Percentiles rank a stretch among this genome's conserved stretches.
phyloP scores from a whole-genome alignment of 2,888 invertebrate species.

The Lacanobia oleracea region DNA sequence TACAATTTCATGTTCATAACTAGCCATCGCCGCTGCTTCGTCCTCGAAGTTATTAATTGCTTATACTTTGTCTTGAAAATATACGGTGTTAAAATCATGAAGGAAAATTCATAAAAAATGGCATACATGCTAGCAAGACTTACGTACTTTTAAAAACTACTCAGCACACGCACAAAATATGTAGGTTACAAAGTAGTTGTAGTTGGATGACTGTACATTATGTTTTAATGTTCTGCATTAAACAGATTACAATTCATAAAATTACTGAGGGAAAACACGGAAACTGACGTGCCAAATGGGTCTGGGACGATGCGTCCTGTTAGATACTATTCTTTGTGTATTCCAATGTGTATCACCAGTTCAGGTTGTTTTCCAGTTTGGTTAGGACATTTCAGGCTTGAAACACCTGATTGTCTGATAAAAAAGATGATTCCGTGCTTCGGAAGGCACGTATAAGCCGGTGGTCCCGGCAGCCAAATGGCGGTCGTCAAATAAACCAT shows the following conservation, averaged over 20 bases:
- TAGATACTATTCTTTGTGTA: neutral
- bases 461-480: no score
- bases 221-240: conserved; percentile 10
- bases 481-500: no score
- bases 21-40: conserved; percentile 5
- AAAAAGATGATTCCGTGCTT: no score
- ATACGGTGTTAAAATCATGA: neutral
- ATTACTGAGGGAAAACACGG: conserved; percentile 13
- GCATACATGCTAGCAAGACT: neutral
- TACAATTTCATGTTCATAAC: conserved; percentile 36
- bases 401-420: no score
- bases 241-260: conserved; percentile 14
- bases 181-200: neutral
- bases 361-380: no score
- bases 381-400: no score
- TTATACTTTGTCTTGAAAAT: conserved; percentile 6
- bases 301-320: neutral
- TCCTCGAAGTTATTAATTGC: conserved; percentile 13
- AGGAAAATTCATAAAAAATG: neutral
- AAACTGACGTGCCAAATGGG: neutral
- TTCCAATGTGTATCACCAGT: no score
- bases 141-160: neutral
- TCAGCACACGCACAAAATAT: conserved; percentile 6
- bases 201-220: neutral
- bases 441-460: no score